phyloP scores from a whole-genome alignment of 1,140 invertebrate species.

The Triops cancriformis region DNA sequence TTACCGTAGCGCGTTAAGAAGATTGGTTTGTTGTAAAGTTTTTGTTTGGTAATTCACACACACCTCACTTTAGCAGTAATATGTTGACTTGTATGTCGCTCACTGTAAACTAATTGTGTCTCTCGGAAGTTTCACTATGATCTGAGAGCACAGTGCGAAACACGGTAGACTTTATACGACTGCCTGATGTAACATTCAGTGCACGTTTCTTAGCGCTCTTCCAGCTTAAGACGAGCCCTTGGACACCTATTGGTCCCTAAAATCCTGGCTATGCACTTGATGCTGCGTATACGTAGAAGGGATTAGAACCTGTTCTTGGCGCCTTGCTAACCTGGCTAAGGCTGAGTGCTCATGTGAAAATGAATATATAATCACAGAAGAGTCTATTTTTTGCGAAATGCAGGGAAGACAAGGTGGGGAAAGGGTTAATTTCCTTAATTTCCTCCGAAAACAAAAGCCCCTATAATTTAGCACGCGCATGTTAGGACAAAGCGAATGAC shows the following conservation, averaged over 20 bases:
- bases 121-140: neutral
- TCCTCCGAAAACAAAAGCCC: too few relatives aligned
- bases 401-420: too few relatives aligned
- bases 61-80: neutral
- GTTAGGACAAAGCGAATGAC: too few relatives aligned
- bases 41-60: neutral
- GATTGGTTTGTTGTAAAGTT: neutral
- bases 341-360: neutral
- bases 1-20: neutral
- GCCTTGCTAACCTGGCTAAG: neutral
- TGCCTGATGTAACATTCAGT: slow-evolving; percentile 5
- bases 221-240: neutral
- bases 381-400: too few relatives aligned
- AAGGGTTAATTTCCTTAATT: too few relatives aligned
- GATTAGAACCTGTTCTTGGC: neutral
- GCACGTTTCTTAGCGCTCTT: neutral
- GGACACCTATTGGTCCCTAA: neutral
- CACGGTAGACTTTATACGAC: neutral
- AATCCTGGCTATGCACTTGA: neutral
- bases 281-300: neutral
- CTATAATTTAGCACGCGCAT: too few relatives aligned
- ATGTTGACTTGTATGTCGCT: neutral
- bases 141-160: neutral
- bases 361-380: neutral
- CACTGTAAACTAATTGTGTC: neutral